Evolutionary conservation across 2,888 invertebrate genomes (phyloP), one percentile per base, ranked within the genome.

Genomic region (Choreutis nemorana): DNA sequence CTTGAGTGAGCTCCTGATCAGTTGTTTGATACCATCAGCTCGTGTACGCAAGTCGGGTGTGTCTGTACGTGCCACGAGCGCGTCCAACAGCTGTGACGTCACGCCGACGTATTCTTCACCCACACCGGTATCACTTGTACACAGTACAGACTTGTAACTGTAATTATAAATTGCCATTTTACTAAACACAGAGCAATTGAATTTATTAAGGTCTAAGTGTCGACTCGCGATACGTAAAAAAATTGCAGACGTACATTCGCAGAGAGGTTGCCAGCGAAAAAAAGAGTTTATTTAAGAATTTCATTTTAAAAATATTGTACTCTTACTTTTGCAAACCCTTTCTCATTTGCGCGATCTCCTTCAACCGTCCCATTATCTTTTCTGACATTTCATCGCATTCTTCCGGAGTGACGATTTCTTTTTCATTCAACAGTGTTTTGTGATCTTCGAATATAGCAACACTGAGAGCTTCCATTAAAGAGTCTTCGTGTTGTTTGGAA

Each of bases 391-490:
- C 43, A 11, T 57, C 55, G 21, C 72, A 67, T 3, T 57, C 50
- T 27, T 73, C 71, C 0, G 59, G 60, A 2, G 65, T 55, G 2
- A 56, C 47, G 1, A 60, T 44, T 2, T 56, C 59, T 2, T 41
- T 37, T 3, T 34, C 40, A 0, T 36, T 28, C 6, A 57, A 45
- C 28, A 71, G 23, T 1, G 41, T 54, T 39, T 71, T 61, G 16
- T 72, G 77, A 39, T 86, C 85, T 45, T 85, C 81, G 29, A 77
- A 80, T 42, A 87, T 65, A 31, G 84, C 84, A 26, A 73, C 75
- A 27, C 70, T 66, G 3, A 87, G 53, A 0, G 81, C 61, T 28
- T 71, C 68, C 27, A 66, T 53, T 0, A 85, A 52, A 3, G 57
- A 59, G 8, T 70, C 65, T 44, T 83, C 81, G 37, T 84, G 83